Percentiles rank a stretch among this genome's conserved stretches.
Evolutionary conservation across 2,113 vertebrate species (phyloP).

Genomic region (Malurus melanocephalus): DNA sequence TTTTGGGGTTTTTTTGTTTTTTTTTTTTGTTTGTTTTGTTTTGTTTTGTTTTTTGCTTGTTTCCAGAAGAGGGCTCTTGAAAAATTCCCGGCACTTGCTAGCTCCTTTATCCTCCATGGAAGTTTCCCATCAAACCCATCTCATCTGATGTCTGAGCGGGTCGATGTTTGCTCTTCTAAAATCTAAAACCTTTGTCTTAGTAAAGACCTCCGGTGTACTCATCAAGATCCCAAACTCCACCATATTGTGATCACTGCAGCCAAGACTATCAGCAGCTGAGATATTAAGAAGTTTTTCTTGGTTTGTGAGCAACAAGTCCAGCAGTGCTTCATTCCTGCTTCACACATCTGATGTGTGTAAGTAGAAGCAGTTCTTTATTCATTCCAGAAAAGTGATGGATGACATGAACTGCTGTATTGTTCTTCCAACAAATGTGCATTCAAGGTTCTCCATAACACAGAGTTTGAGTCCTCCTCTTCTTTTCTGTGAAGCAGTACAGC

Average conservation of each 20-base stretch:
- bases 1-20: too few species aligned
- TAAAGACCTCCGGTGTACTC: background rate
- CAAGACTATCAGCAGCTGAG: background rate
- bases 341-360: too few species aligned
- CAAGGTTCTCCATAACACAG: background rate
- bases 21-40: too few species aligned
- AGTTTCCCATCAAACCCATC: accelerated
- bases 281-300: background rate
- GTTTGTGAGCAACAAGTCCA: background rate
- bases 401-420: background rate
- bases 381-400: background rate
- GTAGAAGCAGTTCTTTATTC: background rate
- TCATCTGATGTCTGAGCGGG: background rate
- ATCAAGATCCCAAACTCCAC: background rate
- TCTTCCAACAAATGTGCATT: background rate
- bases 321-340: background rate
- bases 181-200: background rate
- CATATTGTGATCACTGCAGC: background rate
- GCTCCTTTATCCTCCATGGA: background rate
- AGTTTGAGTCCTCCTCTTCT: background rate
- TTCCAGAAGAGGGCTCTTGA: background rate
- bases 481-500: background rate
- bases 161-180: background rate
- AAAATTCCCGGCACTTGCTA: background rate
- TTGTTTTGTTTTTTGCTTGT: background rate